Base-by-base conservation (phyloP, 2,113 vertebrate species). In the Poeciliopsis retropinna region DNA sequence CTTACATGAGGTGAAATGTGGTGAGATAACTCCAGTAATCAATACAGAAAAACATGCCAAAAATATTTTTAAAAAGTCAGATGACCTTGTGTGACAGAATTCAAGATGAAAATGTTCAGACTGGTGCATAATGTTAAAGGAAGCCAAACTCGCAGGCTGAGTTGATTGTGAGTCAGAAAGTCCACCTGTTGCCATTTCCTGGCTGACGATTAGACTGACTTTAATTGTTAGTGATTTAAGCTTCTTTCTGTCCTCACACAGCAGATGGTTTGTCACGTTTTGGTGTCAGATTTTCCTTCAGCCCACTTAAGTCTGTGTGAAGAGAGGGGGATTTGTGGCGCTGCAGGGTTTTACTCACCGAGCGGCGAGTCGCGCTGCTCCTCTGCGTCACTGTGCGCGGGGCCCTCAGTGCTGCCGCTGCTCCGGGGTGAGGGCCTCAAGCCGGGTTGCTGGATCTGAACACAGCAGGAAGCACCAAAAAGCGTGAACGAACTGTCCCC, bases 321-420 rank as follows among this genome's bases (percentile, higher is more conserved):
- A 72, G 12, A 31, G 70, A 64, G 39, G 78, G 85, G 77, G 87
- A 77, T 86, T 82, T 72, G 51, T 34, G 41, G 61, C 51, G 44
- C 72, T 57, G 25, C 80, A 39, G 29, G 64, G 66, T 67, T 82
- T 75, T 70, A 89, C 93, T 94, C 82, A 94, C 94, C 90, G 63
- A 75, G 65, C 30, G 94, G 93, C 0, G 92, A 90, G 86, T 94
- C 94, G 6, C 64, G 81, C 39, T 94, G 94, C 75, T 93, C 93
- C 29, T 72, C 7, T 3, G 70, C 77, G 72, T 65, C 62, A 27
- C 82, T 87, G 32, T 83, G 78, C 30, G 37, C 30, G 0, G 79
- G 39, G 1, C 70, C 75, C 14, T 87, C 87, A 0, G 73, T 28
- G 79, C 72, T 86, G 47, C 65, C 22, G 19, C 47, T 25, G 73